Conservation (phyloP, 1,140 invertebrate species). For the Gerris buenoi region DNA sequence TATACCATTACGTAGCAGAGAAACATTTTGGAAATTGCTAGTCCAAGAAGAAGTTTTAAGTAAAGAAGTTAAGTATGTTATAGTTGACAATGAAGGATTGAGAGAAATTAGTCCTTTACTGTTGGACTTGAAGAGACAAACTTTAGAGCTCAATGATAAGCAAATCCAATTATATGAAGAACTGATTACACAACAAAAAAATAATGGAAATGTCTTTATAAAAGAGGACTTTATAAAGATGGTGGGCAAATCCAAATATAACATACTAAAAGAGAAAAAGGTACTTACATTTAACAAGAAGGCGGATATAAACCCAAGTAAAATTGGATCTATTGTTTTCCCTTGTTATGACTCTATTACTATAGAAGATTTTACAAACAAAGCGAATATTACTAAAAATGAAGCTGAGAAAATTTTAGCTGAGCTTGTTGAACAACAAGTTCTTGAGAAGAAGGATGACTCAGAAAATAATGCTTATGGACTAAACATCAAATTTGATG, state of each 20-base stretch:
- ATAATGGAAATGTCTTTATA: neutral
- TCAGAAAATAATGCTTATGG: neutral
- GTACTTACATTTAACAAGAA: neutral
- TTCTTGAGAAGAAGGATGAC: neutral
- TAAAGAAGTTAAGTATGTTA: neutral
- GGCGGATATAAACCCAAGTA: neutral
- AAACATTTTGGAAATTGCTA: neutral
- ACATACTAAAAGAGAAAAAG: neutral
- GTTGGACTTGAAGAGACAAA: neutral
- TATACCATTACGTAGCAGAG: neutral
- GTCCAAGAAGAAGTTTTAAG: neutral
- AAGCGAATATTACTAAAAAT: neutral
- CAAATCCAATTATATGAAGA: too few relatives aligned
- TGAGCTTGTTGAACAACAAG: neutral
- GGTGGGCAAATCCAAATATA: neutral
- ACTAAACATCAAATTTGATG: neutral
- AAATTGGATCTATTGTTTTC: neutral
- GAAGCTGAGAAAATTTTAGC: neutral
- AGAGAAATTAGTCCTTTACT: neutral
- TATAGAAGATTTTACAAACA: neutral
- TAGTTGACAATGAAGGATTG: neutral
- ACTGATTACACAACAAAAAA: neutral
- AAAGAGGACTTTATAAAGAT: neutral
- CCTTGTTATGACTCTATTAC: neutral
- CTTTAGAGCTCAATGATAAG: too few relatives aligned